Conservation (phyloP, 2,113 vertebrate species). For the Rhombomys opimus region DNA sequence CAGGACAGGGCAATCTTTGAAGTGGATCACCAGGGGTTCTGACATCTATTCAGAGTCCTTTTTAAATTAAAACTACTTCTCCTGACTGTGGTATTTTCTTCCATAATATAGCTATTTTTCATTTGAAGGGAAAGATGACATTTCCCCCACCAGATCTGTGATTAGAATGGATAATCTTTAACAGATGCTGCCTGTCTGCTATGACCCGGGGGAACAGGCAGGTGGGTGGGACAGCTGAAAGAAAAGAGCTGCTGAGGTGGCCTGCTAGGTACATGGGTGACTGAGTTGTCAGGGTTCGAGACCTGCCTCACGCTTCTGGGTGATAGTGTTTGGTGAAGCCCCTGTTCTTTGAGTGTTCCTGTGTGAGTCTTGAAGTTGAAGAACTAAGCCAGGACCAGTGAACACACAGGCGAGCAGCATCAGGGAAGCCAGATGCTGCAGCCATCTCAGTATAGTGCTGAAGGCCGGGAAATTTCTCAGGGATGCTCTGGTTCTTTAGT, state of each 20-base stretch:
- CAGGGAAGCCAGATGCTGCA: no score
- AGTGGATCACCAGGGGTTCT: neutral
- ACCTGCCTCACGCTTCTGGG: neutral
- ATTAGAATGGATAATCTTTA: neutral
- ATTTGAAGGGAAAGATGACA: neutral
- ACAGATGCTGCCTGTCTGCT: neutral
- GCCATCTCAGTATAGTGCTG: neutral
- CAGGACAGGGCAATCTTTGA: neutral
- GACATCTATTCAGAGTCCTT: neutral
- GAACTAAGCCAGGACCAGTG: neutral
- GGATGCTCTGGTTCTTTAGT: neutral
- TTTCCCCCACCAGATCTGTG: neutral
- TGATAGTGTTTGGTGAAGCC: neutral
- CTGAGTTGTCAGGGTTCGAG: neutral
- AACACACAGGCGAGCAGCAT: neutral
- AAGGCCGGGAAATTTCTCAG: neutral
- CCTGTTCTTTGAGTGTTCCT: neutral
- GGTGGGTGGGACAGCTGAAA: neutral
- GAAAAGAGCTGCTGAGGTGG: no score
- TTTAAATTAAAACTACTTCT: neutral
- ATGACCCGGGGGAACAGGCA: neutral
- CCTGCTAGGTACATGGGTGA: no score
- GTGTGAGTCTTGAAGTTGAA: neutral
- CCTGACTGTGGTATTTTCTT: neutral
- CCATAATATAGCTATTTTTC: neutral